These are phyloP conservation scores for Enhydra lutris DNA, from an alignment of 2,113 vertebrate genomes.

Conservation along the genomic window DNA sequence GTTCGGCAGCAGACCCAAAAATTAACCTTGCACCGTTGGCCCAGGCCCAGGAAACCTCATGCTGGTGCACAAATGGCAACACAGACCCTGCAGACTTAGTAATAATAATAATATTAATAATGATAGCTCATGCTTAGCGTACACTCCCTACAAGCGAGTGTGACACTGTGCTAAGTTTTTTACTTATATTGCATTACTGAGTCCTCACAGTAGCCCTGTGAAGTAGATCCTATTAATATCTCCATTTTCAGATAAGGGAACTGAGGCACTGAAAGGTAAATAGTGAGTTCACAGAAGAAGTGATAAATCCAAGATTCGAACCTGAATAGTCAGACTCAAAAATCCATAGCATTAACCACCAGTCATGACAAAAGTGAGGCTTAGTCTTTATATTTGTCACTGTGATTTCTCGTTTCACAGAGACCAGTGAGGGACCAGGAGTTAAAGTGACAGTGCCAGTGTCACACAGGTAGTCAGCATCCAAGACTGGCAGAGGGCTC, in stretches of 20 bases:
- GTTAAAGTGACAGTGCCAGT: not conserved
- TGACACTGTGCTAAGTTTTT: not conserved
- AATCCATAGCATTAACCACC: not conserved
- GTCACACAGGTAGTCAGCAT: not conserved
- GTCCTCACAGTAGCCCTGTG: not conserved
- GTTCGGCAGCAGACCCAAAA: not conserved
- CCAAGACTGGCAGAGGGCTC: not conserved
- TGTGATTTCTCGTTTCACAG: not conserved
- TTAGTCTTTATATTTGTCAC: not conserved
- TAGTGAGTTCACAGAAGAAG: not conserved
- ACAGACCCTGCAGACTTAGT: not conserved
- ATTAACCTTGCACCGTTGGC: not conserved
- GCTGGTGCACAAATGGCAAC: not conserved
- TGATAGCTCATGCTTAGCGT: not conserved
- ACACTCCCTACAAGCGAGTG: not conserved
- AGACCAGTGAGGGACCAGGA: not conserved
- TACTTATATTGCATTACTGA: not conserved
- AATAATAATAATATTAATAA: not conserved
- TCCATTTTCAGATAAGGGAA: not conserved
- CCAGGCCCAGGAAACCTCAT: not conserved
- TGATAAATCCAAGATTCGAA: not conserved
- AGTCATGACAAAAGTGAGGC: not conserved
- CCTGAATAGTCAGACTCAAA: not conserved
- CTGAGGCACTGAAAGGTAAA: not conserved
- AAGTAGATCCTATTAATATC: not conserved